phyloP scores from a whole-genome alignment of 2,888 invertebrate genomes.

The Ellobium chinense region DNA sequence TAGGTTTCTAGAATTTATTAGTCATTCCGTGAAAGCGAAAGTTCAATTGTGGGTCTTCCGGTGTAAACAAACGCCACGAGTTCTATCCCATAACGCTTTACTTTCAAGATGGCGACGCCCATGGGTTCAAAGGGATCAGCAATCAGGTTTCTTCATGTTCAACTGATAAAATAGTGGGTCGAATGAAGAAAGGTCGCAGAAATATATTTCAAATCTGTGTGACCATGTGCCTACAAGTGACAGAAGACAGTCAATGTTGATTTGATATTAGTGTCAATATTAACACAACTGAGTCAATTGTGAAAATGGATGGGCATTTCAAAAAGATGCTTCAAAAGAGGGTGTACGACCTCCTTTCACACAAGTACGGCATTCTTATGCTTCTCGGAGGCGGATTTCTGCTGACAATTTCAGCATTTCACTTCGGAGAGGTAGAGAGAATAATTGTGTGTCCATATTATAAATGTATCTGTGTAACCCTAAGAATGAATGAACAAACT shows the following conservation, averaged over 20 bases:
- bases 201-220: too few relatives aligned
- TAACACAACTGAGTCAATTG: too few relatives aligned
- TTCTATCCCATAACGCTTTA: constrained; percentile 48
- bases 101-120: constrained; percentile 51
- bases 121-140: constrained; percentile 11
- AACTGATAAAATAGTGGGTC: too few relatives aligned
- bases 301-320: constrained; percentile 53
- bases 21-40: constrained; percentile 23
- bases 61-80: constrained; percentile 52
- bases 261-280: too few relatives aligned
- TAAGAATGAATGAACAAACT: too few relatives aligned
- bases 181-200: too few relatives aligned
- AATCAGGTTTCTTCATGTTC: too few relatives aligned
- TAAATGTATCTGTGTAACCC: too few relatives aligned
- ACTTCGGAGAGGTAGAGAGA: constrained; percentile 77
- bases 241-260: too few relatives aligned
- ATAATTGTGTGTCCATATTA: too few relatives aligned
- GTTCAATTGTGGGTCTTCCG: constrained; percentile 39
- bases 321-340: constrained; percentile 74
- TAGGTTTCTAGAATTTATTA: too few relatives aligned
- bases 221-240: too few relatives aligned
- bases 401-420: constrained; percentile 69
- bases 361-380: constrained; percentile 70
- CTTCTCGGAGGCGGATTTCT: constrained; percentile 64
- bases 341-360: constrained; percentile 74